Evolutionary conservation across 2,888 invertebrate genomes (phyloP).

Genomic region (Pinctada fucata): DNA sequence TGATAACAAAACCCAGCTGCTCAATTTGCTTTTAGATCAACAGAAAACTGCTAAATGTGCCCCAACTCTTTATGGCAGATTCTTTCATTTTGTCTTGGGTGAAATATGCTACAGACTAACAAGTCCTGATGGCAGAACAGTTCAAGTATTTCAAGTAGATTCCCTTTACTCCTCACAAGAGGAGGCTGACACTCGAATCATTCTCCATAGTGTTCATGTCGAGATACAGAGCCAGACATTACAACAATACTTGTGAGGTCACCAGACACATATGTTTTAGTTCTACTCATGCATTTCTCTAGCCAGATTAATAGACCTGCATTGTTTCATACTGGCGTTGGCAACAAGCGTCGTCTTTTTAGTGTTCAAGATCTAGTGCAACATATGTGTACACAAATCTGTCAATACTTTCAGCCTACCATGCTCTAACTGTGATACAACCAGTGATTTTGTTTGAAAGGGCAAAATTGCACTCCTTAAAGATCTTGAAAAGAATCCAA

Average conservation of each 20-base stretch:
- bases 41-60: not conserved
- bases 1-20: conserved; percentile 30
- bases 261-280: conserved; percentile 8
- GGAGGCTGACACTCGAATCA: conserved; percentile 14
- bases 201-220: not conserved
- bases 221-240: not conserved
- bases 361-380: conserved; percentile 30
- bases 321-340: conserved; percentile 25
- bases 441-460: conserved; percentile 32
- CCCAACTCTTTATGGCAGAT: not conserved
- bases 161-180: conserved; percentile 7
- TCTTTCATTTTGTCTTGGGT: not conserved
- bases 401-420: conserved; percentile 24
- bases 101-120: not conserved
- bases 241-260: not conserved
- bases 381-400: conserved; percentile 37
- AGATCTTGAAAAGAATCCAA: conserved; percentile 32
- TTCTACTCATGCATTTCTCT: conserved; percentile 41
- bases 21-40: not conserved
- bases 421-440: conserved; percentile 32
- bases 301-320: conserved; percentile 31
- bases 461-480: conserved; percentile 38
- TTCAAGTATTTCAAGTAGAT: not conserved
- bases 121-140: not conserved
- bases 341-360: conserved; percentile 31